Base-by-base conservation (phyloP, 2,888 invertebrate species). In the Aphidoletes aphidimyza region DNA sequence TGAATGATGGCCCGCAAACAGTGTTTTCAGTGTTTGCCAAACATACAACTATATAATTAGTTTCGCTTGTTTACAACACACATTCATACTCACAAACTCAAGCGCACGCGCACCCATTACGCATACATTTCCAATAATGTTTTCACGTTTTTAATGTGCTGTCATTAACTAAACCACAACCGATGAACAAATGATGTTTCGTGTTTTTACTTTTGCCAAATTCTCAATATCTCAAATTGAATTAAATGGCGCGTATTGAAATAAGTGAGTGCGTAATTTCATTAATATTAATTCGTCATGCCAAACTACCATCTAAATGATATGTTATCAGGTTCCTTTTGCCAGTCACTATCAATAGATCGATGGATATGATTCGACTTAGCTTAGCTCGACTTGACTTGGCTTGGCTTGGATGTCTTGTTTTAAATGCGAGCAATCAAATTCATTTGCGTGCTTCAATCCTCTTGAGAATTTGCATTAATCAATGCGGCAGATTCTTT, bases 1-100 rank as follows among this genome's bases (percentile, higher is more conserved):
- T 69, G 34, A 69, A 69, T 69, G 34, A 69, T 69, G 54, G 34
- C 30, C 34, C 3, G 30, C n/a, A 30, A 69, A 69, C 34, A 69
- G 69, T 69, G 69, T 69, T 69, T 30, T 30, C 34, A 69, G 69
- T 69, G 69, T 69, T 69, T 30, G 69, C 69, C 69, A 69, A 69
- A 69, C 30, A 69, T 30, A 30, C 30, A 17, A 69, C 26, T 30
- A 69, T 69, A 69, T 69, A 69, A 69, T 69, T 69, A 54, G 54
- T 54, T 54, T 54, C 54, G 54, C 54, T 22, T 54, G 54, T 1
- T 54, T 54, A 54, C 22, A 54, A 22, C 54, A 69, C 30, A 30
- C 69, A 42, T 14, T 42, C 42, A 42, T 14, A 42, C 42, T n/a
- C n/a, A n/a, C 42, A 14, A 9, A 9, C 42, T 42, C 42, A 42